Conservation (phyloP, 1,140 invertebrate genomes). For the Antheraea mylitta region DNA sequence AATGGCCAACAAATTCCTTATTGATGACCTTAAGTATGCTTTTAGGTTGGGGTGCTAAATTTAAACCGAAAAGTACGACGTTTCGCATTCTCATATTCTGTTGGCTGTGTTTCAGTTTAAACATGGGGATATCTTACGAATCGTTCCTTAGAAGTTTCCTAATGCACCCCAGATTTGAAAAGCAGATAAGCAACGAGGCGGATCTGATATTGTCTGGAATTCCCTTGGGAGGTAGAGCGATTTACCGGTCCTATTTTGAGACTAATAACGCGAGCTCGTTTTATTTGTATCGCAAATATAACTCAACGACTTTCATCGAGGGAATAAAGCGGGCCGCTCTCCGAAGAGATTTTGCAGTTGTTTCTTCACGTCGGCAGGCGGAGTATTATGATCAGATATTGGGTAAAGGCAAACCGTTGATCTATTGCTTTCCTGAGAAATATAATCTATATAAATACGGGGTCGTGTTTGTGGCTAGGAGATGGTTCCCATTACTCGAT, state of each 20-base stretch:
- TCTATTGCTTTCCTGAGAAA: conserved; percentile 70
- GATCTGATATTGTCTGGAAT: conserved; percentile 68
- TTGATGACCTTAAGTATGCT: conserved; percentile 75
- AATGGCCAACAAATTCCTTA: conserved; percentile 72
- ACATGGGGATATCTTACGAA: conserved; percentile 74
- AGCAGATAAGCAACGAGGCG: conserved; percentile 66
- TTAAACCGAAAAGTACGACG: conserved; percentile 60
- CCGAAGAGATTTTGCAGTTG: conserved; percentile 65
- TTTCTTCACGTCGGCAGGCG: conserved; percentile 67
- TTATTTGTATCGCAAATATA: conserved; percentile 74
- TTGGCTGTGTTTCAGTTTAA: conserved; percentile 75
- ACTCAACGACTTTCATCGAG: conserved; percentile 59
- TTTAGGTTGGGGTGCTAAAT: conserved; percentile 67
- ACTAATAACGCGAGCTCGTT: conserved; percentile 63
- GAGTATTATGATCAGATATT: conserved; percentile 66
- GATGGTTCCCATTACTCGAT: conserved; percentile 70
- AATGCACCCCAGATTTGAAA: conserved; percentile 74
- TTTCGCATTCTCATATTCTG: conserved; percentile 69
- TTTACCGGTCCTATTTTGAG: conserved; percentile 72
- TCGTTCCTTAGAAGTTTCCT: conserved; percentile 74
- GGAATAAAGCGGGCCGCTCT: conserved; percentile 60
- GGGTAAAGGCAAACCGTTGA: conserved; percentile 56
- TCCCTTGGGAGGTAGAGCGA: conserved; percentile 66
- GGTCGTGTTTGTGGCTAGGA: conserved; percentile 60
- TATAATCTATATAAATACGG: conserved; percentile 74